phyloP scores from a whole-genome alignment of 2,888 invertebrate genomes.

The Podabrus alpinus region DNA sequence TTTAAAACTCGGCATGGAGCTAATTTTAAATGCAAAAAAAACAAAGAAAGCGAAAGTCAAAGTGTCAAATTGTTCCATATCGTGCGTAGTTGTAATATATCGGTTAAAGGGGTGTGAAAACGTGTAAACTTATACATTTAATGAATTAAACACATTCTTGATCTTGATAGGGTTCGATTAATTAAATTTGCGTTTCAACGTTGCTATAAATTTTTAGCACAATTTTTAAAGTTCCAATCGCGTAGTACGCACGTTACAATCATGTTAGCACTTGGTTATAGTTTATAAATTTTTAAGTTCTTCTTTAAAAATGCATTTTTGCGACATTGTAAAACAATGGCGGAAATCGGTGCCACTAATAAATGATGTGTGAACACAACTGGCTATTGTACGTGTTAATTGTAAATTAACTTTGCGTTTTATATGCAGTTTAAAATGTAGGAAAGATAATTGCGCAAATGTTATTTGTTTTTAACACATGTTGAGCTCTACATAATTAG shows the following conservation, averaged over 20 bases:
- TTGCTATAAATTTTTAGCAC: background rate
- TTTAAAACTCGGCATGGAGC: background rate
- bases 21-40: background rate
- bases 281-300: background rate
- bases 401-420: background rate
- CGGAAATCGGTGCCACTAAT: background rate
- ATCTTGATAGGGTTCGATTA: slow-evolving; percentile 17
- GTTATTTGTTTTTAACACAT: background rate
- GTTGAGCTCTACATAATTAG: background rate
- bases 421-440: background rate
- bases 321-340: background rate
- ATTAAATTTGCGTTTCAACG: slow-evolving; percentile 6
- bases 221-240: background rate
- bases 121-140: slow-evolving; percentile 12
- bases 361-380: slow-evolving; percentile 1
- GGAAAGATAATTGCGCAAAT: background rate
- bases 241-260: background rate
- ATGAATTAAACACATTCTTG: slow-evolving; percentile 13
- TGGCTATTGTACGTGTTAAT: background rate
- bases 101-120: slow-evolving; percentile 14
- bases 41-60: background rate
- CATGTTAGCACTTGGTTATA: background rate
- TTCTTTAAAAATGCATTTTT: background rate
- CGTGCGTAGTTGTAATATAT: slow-evolving; percentile 26
- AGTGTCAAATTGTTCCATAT: slow-evolving; percentile 29